These are phyloP conservation scores for Coptodon bakossiorum DNA, from an alignment of 2,113 vertebrate species.

Conservation along the genomic window DNA sequence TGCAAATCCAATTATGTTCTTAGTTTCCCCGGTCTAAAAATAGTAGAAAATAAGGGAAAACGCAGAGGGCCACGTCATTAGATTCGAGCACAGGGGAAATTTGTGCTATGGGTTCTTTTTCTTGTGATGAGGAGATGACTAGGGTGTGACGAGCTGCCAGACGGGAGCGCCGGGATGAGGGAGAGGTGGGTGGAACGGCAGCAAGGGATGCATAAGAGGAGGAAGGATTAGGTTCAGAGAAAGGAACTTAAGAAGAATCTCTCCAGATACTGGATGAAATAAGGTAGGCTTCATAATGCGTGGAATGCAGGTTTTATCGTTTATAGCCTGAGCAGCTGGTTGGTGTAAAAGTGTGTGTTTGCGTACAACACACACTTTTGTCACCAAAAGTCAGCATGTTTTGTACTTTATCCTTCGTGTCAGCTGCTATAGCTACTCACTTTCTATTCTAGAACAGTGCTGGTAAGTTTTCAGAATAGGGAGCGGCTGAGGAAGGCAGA, in stretches of 20 bases:
- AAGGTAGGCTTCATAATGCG: slow-evolving; percentile 51
- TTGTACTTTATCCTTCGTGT: background rate
- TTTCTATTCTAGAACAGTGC: background rate
- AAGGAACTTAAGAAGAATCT: slow-evolving; percentile 35
- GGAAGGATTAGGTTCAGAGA: slow-evolving; percentile 53
- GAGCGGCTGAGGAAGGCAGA: background rate
- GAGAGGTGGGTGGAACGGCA: slow-evolving; percentile 47
- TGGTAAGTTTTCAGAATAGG: background rate
- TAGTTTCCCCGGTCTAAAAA: slow-evolving; percentile 66
- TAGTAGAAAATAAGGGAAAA: slow-evolving; percentile 64
- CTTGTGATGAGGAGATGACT: background rate
- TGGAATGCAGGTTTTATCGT: background rate
- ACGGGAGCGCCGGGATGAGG: background rate
- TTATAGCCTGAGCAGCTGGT: background rate
- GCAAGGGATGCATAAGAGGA: slow-evolving; percentile 58
- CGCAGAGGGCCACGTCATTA: slow-evolving; percentile 13
- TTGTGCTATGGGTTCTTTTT: slow-evolving; percentile 28
- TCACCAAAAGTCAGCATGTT: background rate
- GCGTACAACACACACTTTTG: background rate
- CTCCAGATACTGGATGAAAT: slow-evolving; percentile 41
- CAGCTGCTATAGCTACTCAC: background rate
- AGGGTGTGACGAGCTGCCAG: background rate
- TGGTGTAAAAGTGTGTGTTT: background rate
- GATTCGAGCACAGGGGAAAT: slow-evolving; percentile 4
- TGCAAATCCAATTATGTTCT: slow-evolving; percentile 84